Base-by-base conservation (phyloP, 2,888 invertebrate species). In the Acleris laterana region DNA sequence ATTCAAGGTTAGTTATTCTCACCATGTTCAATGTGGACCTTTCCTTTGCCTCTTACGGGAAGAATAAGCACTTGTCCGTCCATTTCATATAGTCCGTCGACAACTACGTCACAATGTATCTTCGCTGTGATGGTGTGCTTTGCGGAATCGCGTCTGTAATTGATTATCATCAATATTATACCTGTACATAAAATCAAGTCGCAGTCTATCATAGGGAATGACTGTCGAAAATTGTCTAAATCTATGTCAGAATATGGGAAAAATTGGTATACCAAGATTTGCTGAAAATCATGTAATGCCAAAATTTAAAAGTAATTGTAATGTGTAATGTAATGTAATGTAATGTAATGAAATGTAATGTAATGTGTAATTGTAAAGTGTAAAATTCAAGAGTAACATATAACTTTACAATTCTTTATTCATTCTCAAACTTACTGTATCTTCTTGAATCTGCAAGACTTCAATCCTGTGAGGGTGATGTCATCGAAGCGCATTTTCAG, bases 361-460 rank as follows among this genome's bases (percentile, higher is more conserved):
- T n/a, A n/a, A n/a, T n/a, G n/a, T n/a, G n/a, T n/a, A n/a, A n/a
- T n/a, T n/a, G n/a, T n/a, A n/a, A n/a, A n/a, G n/a, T n/a, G n/a
- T n/a, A n/a, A n/a, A n/a, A n/a, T n/a, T n/a, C n/a, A n/a, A n/a
- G n/a, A n/a, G n/a, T n/a, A n/a, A n/a, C 16, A n/a, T n/a, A 44
- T 0, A 6, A 4, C 5, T n/a, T 44, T n/a, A 13, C 13, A 46
- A n/a, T 5, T 16, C 46, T n/a, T n/a, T n/a, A n/a, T n/a, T n/a
- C n/a, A n/a, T n/a, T n/a, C n/a, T n/a, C 6, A 53, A 61, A 85
- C 85, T 82, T 76, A 88, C 88, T 76, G 60, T 0, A 82, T 48
- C 72, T 80, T 85, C 63, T 82, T 82, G 1, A 74, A 71, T 5
- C 71, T 5, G 63, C 84, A 85, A 13, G 77, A 69, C 22, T 77